Base-by-base conservation (phyloP, 2,888 invertebrate species). In the Cryptus armator region DNA sequence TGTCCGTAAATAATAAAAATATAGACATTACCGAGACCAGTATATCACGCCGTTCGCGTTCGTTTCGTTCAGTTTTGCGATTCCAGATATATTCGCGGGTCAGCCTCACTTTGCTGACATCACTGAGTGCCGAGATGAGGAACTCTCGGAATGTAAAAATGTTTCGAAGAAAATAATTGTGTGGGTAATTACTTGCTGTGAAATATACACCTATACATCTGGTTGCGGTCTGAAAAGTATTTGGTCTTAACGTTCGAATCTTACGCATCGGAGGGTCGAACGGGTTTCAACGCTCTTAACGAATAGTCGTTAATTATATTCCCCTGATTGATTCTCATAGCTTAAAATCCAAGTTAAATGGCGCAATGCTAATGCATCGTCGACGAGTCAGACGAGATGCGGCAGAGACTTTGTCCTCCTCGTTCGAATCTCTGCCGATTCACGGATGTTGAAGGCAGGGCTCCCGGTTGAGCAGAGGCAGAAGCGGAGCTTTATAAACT, bases 1-100 rank as follows among this genome's bases (percentile, higher is more conserved):
- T 81, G 89, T 91, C 92, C 92, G 93, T 93, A 93, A 93, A 93
- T 93, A 93, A 93, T 92, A 92, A 92, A 93, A 92, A 92, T 92
- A 92, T 92, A 93, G 92, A 92, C 92, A 92, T 92, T 92, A 92
- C 91, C 37, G 90, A 88, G 90, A 88, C 90, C 91, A 5, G 91
- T 92, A 91, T 91, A 92, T 92, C 92, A 92, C 88, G 81, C 37
- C 88, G 85, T 74, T 86, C 81, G 88, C 44, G 29, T 74, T 62
- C 88, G 86, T 89, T 90, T 87, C 89, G 91, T 90, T 91, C 90
- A 90, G 89, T 91, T 91, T 72, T 90, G 88, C 89, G 87, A 16
- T 90, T 91, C 87, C 89, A 91, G 91, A 92, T 92, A 92, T 92
- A 90, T 89, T 90, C 88, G 62, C 84, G 64, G 37, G 77, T 74